Percentiles rank a stretch among this genome's conserved stretches.
phyloP scores from a whole-genome alignment of 2,888 invertebrate genomes.

The Zele albiditarsus region DNA sequence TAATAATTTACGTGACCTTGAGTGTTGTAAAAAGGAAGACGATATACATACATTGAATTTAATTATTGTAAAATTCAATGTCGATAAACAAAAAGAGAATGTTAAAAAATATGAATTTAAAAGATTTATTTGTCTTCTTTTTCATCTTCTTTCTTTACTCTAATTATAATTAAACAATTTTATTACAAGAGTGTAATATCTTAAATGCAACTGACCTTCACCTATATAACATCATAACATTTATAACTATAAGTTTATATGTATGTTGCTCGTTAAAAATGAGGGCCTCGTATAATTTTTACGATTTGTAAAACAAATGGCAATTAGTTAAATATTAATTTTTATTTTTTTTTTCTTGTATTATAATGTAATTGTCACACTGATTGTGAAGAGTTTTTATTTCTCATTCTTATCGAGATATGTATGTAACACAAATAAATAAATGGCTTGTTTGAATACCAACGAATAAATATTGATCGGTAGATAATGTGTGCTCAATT shows the following conservation, averaged over 20 bases:
- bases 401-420: no score
- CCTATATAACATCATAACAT: not conserved
- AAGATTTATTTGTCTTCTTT: not conserved
- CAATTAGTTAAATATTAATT: slow-evolving; percentile 24
- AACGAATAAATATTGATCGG: no score
- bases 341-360: not conserved
- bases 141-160: no score
- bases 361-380: no score
- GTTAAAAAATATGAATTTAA: no score
- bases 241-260: no score
- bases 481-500: no score
- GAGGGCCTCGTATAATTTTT: slow-evolving; percentile 15
- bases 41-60: not conserved
- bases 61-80: not conserved
- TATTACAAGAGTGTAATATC: not conserved
- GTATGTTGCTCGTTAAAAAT: not conserved
- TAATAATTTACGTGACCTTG: not conserved
- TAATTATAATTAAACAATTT: not conserved
- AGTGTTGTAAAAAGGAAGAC: not conserved
- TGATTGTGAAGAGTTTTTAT: no score
- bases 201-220: not conserved
- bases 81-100: not conserved
- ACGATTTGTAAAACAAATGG: slow-evolving; percentile 19
- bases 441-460: no score
- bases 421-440: no score